phyloP scores from a whole-genome alignment of 2,888 invertebrate genomes.

The Norana najaformis region DNA sequence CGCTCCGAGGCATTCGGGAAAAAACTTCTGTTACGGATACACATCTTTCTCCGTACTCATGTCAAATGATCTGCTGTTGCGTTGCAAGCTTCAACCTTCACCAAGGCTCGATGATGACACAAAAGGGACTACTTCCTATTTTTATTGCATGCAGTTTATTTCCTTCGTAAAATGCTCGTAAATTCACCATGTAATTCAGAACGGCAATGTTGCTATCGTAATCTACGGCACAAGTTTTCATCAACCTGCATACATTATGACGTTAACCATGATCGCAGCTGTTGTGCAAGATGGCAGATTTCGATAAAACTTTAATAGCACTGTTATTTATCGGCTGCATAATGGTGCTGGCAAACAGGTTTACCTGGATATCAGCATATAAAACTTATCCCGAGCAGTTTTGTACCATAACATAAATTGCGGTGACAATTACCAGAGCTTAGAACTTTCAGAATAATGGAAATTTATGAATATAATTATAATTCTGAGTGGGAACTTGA shows the following conservation, averaged over 20 bases:
- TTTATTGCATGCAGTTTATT: too few relatives aligned
- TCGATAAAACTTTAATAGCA: neutral
- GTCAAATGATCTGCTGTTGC: neutral
- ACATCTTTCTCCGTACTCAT: neutral
- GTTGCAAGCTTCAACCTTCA: too few relatives aligned
- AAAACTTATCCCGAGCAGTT: too few relatives aligned
- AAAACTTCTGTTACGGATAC: neutral
- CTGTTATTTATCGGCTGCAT: neutral
- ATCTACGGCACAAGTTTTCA: neutral
- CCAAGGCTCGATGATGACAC: conserved; percentile 1
- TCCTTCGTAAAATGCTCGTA: neutral
- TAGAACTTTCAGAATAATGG: neutral
- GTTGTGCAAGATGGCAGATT: neutral
- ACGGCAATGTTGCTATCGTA: neutral
- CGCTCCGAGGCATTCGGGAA: neutral
- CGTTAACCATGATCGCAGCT: neutral
- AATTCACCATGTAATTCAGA: neutral
- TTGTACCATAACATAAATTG: too few relatives aligned
- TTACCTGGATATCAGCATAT: neutral
- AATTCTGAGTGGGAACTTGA: neutral
- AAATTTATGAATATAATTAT: neutral
- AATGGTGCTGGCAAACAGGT: neutral
- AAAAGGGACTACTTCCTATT: neutral
- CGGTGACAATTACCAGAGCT: neutral
- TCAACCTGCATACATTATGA: neutral